Percentiles rank a stretch among this genome's conserved stretches.
Evolutionary conservation across 2,888 invertebrate genomes (phyloP).

Genomic region (Gryllus longicercus): DNA sequence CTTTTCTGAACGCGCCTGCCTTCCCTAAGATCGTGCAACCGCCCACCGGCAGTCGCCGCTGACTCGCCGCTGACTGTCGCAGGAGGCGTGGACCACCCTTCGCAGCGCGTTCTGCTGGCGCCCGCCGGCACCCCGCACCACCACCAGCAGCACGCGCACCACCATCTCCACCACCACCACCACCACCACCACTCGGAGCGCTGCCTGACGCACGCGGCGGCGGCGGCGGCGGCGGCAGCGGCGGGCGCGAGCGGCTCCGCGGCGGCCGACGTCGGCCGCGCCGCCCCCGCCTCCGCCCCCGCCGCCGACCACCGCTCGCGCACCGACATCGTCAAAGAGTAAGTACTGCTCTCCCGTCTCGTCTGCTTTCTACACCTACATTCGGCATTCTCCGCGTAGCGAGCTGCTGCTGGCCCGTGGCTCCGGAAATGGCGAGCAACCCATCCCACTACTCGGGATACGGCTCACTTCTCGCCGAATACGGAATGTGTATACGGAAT

Average conservation of each 20-base stretch:
- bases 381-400: too few relatives aligned
- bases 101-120: slow-evolving; percentile 36
- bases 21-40: slow-evolving; percentile 20
- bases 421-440: too few relatives aligned
- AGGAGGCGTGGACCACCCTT: slow-evolving; percentile 24
- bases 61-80: background rate
- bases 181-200: slow-evolving; percentile 5
- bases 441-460: too few relatives aligned
- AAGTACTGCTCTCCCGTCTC: slow-evolving; percentile 36
- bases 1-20: slow-evolving; percentile 32
- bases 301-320: slow-evolving; percentile 48
- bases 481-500: too few relatives aligned
- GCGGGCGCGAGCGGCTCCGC: background rate
- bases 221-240: background rate
- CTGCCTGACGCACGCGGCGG: background rate
- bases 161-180: slow-evolving; percentile 11
- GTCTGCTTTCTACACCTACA: too few relatives aligned
- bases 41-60: slow-evolving; percentile 21
- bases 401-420: too few relatives aligned
- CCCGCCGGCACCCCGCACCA: slow-evolving; percentile 31
- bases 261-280: slow-evolving; percentile 32
- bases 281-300: slow-evolving; percentile 29
- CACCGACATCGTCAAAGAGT: slow-evolving; percentile 49
- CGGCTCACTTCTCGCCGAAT: too few relatives aligned
- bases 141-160: slow-evolving; percentile 29